phyloP scores from a whole-genome alignment of 1,140 invertebrate species.

The Dreissena polymorpha region DNA sequence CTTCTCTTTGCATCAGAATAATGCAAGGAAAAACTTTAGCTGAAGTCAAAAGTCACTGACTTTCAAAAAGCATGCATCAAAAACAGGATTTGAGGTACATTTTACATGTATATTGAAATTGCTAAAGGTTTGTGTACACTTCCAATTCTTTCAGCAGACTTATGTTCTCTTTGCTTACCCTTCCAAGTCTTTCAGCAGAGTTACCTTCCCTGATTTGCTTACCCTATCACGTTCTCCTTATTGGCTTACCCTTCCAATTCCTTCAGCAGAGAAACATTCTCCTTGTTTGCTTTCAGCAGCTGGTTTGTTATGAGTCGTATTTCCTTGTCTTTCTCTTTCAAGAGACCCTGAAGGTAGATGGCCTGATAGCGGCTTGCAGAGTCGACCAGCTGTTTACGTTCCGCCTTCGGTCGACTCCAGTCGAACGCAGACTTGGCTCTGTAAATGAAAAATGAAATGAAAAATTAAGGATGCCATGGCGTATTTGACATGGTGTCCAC shows the following conservation, averaged over 20 bases:
- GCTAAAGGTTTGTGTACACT: too few relatives aligned
- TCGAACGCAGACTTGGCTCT: slow-evolving; percentile 24
- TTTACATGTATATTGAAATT: too few relatives aligned
- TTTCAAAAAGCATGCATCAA: too few relatives aligned
- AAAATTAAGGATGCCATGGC: too few relatives aligned
- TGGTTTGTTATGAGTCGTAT: slow-evolving; percentile 43
- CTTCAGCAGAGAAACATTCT: slow-evolving; percentile 34
- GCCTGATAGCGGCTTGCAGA: slow-evolving; percentile 44
- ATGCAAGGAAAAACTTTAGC: too few relatives aligned
- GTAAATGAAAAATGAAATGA: not conserved
- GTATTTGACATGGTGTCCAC: too few relatives aligned
- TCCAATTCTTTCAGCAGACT: too few relatives aligned
- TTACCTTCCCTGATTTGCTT: slow-evolving; percentile 19
- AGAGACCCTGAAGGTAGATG: slow-evolving; percentile 37
- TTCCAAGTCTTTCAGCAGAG: slow-evolving; percentile 34
- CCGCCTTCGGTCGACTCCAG: slow-evolving; percentile 34
- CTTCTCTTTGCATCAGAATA: too few relatives aligned
- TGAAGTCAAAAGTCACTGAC: too few relatives aligned
- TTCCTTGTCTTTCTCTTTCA: slow-evolving; percentile 48
- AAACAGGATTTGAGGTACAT: too few relatives aligned
- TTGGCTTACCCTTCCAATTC: slow-evolving; percentile 43
- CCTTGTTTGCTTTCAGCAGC: slow-evolving; percentile 38
- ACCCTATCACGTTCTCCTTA: too few relatives aligned
- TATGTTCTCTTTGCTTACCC: not conserved
- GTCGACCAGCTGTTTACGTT: slow-evolving; percentile 36